Evolutionary conservation across 2,797 vertebrate species (phyloP), one percentile per base, ranked within the genome.

Genomic region (Eulemur coronatus): DNA sequence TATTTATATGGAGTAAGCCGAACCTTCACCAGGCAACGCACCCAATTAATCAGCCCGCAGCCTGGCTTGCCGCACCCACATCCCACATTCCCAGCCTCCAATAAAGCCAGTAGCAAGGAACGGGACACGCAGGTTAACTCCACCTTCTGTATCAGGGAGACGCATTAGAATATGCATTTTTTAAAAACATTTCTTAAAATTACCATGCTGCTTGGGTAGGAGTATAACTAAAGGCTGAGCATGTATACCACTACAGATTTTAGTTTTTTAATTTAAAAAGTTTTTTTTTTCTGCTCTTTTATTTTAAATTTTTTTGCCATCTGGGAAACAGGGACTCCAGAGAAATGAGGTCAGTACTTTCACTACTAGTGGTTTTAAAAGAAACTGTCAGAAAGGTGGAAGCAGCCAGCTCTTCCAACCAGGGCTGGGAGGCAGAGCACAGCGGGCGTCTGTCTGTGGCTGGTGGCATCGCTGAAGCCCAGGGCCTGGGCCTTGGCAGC

Each of bases 331-430:
- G 57, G 57, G 57, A 59, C 57, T 59, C 57, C 57, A 59, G 57
- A 59, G 57, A 59, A 59, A 59, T 59, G 57, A 59, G 57, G 57
- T 59, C 57, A 26, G 57, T 59, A 10, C 10, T 28, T 9, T 24
- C 5, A 7, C 28, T 63, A 33, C 59, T 30, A n/a, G n/a, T 26
- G 24, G 41, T 18, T 63, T 70, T 43, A 33, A n/a, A 61, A 30
- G 30, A 0, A 0, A 0, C 10, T 6, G 38, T 14, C 43, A 2
- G 30, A n/a, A 20, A n/a, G 9, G 50, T 3, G 0, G 41, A 35
- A 35, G 73, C 12, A 11, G 13, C 11, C 0, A 22, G 24, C 20
- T 59, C 7, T 4, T 4, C 35, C 2, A 24, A 35, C n/a, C 35
- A 41, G 79, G 52, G 15, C 41, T 7, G 4, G 0, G 24, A 12